A percentile compares a stretch with the other conserved stretches of the same genome.
Conservation (phyloP, 35 echinoderm and acorn worm species). For the Amphiura filiformis region DNA sequence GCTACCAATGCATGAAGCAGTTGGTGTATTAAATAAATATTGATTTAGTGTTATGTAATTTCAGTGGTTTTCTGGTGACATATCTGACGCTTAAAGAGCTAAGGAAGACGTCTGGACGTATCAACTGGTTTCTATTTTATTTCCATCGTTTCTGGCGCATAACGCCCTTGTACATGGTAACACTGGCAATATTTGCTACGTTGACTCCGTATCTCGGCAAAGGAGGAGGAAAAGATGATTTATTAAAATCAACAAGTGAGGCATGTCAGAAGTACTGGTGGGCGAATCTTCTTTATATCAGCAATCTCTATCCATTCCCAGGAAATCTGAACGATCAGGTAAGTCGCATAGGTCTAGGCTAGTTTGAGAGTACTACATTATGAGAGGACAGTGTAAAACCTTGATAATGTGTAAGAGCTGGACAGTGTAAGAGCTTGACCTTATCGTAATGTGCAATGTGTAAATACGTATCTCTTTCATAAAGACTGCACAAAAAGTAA, state of each 20-base stretch:
- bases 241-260: neutral
- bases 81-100: conserved; percentile 80
- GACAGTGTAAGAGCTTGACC: no score
- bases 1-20: no score
- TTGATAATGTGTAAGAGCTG: no score
- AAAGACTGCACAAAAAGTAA: no score
- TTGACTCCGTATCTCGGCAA: conserved; percentile 49
- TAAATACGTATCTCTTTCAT: no score
- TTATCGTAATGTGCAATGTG: no score
- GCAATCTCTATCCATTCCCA: conserved; percentile 84
- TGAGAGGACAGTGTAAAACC: no score
- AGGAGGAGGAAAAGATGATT: neutral
- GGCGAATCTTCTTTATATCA: conserved; percentile 80
- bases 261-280: conserved; percentile 64
- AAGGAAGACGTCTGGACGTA: conserved; percentile 22
- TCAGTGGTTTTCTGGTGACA: conserved; percentile 73
- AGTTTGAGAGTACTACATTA: no score
- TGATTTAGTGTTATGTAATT: neutral
- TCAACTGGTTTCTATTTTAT: conserved; percentile 82
- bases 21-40: no score
- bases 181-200: conserved; percentile 52
- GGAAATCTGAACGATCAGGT: conserved; percentile 28
- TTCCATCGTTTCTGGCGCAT: conserved; percentile 89
- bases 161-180: conserved; percentile 71
- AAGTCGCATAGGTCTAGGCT: no score